These are phyloP conservation scores for Rhinophrynus dorsalis DNA, from an alignment of 2,797 vertebrate species.

Conservation along the genomic window DNA sequence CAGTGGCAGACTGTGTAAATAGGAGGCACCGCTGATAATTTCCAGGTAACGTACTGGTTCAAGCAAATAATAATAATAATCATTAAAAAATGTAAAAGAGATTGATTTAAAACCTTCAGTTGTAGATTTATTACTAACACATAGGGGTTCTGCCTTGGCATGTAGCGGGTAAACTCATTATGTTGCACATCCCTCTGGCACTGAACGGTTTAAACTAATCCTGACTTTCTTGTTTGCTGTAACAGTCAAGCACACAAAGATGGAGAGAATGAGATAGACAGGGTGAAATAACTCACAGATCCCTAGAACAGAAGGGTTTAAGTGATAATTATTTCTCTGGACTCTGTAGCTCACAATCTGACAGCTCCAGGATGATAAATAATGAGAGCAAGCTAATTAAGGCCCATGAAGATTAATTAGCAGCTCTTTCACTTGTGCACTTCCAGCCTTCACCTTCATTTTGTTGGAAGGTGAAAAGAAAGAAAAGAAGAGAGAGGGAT, in stretches of 20 bases:
- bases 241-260: background rate
- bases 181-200: too few relatives aligned
- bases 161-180: too few relatives aligned
- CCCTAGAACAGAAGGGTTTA: constrained; percentile 19
- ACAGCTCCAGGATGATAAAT: constrained; percentile 36
- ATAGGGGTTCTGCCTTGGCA: too few relatives aligned
- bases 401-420: constrained; percentile 46
- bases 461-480: constrained; percentile 37
- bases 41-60: too few relatives aligned
- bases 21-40: too few relatives aligned
- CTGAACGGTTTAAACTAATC: too few relatives aligned
- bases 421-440: constrained; percentile 14
- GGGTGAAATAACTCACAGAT: background rate
- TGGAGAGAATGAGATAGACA: background rate
- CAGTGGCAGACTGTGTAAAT: too few relatives aligned
- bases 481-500: constrained; percentile 11
- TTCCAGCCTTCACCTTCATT: constrained; percentile 22
- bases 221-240: too few relatives aligned
- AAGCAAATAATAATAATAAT: too few relatives aligned
- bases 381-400: constrained; percentile 39
- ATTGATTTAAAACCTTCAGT: too few relatives aligned
- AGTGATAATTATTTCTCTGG: constrained; percentile 40
- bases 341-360: constrained; percentile 33
- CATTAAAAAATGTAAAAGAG: too few relatives aligned
- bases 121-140: too few relatives aligned